phyloP scores from a whole-genome alignment of 1,140 invertebrate genomes.

The Hestina assimilis region DNA sequence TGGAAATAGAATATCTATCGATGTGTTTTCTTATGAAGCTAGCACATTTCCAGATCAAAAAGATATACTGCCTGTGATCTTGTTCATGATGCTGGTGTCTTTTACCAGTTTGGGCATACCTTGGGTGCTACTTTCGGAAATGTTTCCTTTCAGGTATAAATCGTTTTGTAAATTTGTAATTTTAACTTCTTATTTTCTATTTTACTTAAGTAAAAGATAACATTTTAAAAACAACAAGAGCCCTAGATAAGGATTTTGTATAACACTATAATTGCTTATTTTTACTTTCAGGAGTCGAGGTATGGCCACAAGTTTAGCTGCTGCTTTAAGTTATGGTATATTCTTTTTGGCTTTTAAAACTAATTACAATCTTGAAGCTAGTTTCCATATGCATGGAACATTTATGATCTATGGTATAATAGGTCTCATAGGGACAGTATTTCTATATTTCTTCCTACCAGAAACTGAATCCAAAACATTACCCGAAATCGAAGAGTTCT shows the following conservation, averaged over 20 bases:
- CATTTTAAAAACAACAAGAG: too few species aligned
- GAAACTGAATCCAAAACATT: slow-evolving; percentile 88
- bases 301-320: slow-evolving; percentile 79
- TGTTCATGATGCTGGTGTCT: slow-evolving; percentile 57
- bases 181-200: slow-evolving; percentile 3
- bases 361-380: slow-evolving; percentile 78
- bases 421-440: slow-evolving; percentile 78
- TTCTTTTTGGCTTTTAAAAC: slow-evolving; percentile 82
- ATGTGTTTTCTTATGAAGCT: slow-evolving; percentile 59
- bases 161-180: background rate
- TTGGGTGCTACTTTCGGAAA: slow-evolving; percentile 66
- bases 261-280: slow-evolving; percentile 1
- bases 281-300: slow-evolving; percentile 74
- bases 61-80: slow-evolving; percentile 46
- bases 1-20: slow-evolving; percentile 26
- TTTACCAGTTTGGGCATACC: slow-evolving; percentile 63
- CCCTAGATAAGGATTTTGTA: background rate
- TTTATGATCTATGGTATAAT: slow-evolving; percentile 81
- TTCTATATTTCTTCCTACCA: slow-evolving; percentile 84
- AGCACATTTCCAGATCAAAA: slow-evolving; percentile 50
- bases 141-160: slow-evolving; percentile 69
- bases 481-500: slow-evolving; percentile 83
- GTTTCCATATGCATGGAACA: slow-evolving; percentile 77
- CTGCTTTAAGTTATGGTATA: slow-evolving; percentile 79
- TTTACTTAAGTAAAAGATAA: too few species aligned